Conservation (phyloP, 1,140 invertebrate genomes). For the Leptinotarsa texana region DNA sequence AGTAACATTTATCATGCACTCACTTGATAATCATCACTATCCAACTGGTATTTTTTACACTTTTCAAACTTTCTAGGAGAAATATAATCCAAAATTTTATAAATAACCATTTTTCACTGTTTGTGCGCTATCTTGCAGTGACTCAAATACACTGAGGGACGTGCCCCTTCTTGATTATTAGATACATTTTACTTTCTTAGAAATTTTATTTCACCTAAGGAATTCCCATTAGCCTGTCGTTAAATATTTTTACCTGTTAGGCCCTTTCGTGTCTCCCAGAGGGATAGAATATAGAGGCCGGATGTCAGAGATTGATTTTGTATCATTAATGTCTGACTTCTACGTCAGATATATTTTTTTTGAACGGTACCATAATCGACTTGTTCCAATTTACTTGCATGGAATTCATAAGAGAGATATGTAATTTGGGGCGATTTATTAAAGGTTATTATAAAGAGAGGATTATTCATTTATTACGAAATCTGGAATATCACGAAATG, state of each 20-base stretch:
- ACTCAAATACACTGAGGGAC: neutral
- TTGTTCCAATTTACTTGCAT: neutral
- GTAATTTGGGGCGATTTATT: neutral
- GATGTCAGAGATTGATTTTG: conserved; percentile 6
- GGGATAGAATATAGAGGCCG: neutral
- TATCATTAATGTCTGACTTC: neutral
- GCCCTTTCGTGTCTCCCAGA: conserved; percentile 4
- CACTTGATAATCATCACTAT: neutral
- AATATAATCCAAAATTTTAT: neutral
- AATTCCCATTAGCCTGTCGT: neutral
- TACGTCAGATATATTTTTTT: neutral
- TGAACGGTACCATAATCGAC: neutral
- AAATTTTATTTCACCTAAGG: conserved; percentile 1
- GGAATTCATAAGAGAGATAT: neutral
- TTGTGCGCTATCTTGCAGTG: neutral
- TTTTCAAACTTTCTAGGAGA: neutral
- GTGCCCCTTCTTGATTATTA: neutral
- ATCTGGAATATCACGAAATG: neutral
- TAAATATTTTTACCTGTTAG: neutral
- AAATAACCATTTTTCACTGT: neutral
- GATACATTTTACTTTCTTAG: neutral
- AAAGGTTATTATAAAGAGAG: neutral
- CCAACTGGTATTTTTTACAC: neutral
- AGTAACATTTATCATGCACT: neutral
- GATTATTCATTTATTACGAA: neutral